These are phyloP conservation scores for Leguminivora glycinivorella DNA, from an alignment of 1,140 invertebrate genomes.

Conservation along the genomic window DNA sequence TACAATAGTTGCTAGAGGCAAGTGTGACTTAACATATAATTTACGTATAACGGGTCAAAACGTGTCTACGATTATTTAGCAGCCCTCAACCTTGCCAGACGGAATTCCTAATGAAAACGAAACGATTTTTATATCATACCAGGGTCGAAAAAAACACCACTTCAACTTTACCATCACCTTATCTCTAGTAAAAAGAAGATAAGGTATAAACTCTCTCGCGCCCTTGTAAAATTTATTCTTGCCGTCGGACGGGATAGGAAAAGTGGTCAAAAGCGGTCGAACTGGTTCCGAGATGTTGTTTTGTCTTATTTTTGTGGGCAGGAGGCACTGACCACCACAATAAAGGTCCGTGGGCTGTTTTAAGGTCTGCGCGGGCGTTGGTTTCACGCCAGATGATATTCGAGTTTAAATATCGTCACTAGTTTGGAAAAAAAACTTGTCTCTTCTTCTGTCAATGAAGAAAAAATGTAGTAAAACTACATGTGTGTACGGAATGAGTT, in stretches of 20 bases:
- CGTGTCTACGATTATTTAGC: constrained; percentile 5
- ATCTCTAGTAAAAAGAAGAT: not conserved
- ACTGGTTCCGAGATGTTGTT: constrained; percentile 59
- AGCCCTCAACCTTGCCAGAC: constrained; percentile 34
- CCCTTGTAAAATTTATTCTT: constrained; percentile 32
- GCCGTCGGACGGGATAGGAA: constrained; percentile 43
- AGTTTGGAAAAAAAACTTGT: too few relatives aligned
- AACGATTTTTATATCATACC: constrained; percentile 68
- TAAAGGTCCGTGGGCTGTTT: constrained; percentile 67
- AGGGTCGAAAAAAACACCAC: constrained; percentile 31
- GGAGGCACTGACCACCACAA: constrained; percentile 77
- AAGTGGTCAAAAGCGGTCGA: constrained; percentile 54
- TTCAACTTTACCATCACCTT: constrained; percentile 28
- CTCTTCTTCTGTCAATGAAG: too few relatives aligned
- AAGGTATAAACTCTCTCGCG: constrained; percentile 37
- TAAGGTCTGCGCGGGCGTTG: constrained; percentile 53
- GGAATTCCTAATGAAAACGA: constrained; percentile 76
- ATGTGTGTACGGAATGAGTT: too few relatives aligned
- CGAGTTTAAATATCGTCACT: not conserved
- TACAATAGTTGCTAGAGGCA: too few relatives aligned
- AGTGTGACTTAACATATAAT: constrained; percentile 27
- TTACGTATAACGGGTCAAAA: constrained; percentile 28
- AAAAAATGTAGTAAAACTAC: too few relatives aligned
- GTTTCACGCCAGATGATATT: constrained; percentile 36
- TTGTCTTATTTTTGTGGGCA: constrained; percentile 72